Conservation (phyloP, 2,113 vertebrate species). For the Bungarus multicinctus region DNA sequence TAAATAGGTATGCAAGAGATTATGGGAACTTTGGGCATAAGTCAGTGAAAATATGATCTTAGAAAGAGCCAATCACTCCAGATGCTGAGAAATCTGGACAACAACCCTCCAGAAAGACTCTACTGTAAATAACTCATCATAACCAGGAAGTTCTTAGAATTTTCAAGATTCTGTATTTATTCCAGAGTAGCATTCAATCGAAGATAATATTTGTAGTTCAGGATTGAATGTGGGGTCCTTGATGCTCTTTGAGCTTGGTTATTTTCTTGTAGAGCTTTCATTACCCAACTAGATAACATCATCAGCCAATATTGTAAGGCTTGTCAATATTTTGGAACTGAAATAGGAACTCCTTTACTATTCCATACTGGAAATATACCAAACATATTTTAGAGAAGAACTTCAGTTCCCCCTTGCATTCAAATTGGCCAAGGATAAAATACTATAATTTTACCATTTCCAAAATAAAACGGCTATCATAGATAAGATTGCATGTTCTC, state of each 20-base stretch:
- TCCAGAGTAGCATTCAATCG: not conserved
- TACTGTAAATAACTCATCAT: not conserved
- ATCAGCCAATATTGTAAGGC: not conserved
- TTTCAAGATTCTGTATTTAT: not conserved
- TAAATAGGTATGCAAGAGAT: not conserved
- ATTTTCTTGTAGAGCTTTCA: not conserved
- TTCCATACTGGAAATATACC: not conserved
- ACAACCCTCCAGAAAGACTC: not conserved
- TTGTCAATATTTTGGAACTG: not conserved
- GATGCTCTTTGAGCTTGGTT: not conserved
- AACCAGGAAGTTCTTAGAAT: not conserved
- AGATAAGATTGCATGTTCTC: not conserved
- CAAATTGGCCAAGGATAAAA: not conserved
- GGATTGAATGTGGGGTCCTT: not conserved
- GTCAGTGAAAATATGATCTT: not conserved
- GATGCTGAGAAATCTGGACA: not conserved
- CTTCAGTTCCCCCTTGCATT: not conserved
- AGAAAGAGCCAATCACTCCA: not conserved
- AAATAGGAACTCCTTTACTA: not conserved
- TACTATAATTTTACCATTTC: slow-evolving; percentile 21
- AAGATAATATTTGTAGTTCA: not conserved
- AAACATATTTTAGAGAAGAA: not conserved
- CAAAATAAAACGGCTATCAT: not conserved
- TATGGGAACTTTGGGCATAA: not conserved
- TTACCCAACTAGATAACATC: not conserved